A percentile compares a stretch with the other conserved stretches of the same genome.
These are phyloP conservation scores for Scaptomyza flava DNA, from an alignment of 2,888 invertebrate species.

Conservation along the genomic window DNA sequence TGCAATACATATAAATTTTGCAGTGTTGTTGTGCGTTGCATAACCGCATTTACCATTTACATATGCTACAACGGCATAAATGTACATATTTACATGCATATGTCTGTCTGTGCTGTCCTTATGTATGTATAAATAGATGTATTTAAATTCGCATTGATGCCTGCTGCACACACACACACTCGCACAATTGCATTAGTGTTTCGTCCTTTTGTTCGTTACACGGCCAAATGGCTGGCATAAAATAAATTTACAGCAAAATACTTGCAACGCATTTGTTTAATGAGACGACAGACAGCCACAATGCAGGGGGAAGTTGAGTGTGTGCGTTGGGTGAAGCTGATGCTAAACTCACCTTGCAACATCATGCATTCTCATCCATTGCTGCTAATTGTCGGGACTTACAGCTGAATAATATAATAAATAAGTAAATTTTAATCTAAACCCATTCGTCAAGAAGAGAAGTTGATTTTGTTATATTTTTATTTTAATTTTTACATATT, in stretches of 20 bases:
- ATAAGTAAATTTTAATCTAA: neutral
- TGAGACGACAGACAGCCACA: slow-evolving; percentile 26
- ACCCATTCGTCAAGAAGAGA: slow-evolving; percentile 15
- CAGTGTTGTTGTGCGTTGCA: slow-evolving; percentile 57
- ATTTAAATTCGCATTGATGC: slow-evolving; percentile 41
- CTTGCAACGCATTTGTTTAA: slow-evolving; percentile 57
- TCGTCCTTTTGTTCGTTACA: slow-evolving; percentile 75
- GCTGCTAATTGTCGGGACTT: slow-evolving; percentile 35
- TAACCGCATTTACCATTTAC: slow-evolving; percentile 68
- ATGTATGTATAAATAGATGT: slow-evolving; percentile 1
- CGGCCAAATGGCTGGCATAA: slow-evolving; percentile 54
- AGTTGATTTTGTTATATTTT: slow-evolving; percentile 25
- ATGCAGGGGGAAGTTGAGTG: neutral
- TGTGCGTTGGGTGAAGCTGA: neutral
- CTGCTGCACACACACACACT: too few species aligned
- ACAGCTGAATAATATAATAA: neutral
- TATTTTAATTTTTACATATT: slow-evolving; percentile 64
- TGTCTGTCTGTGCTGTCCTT: slow-evolving; percentile 1
- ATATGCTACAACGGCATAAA: slow-evolving; percentile 33
- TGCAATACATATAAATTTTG: slow-evolving; percentile 66
- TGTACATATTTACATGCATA: neutral
- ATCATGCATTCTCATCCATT: slow-evolving; percentile 25
- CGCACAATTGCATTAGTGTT: slow-evolving; percentile 68
- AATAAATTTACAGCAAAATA: slow-evolving; percentile 72
- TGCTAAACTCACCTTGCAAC: slow-evolving; percentile 20